Evolutionary conservation across 2,888 invertebrate species (phyloP), one percentile per base, ranked within the genome.

Genomic region (Philereme transversata): DNA sequence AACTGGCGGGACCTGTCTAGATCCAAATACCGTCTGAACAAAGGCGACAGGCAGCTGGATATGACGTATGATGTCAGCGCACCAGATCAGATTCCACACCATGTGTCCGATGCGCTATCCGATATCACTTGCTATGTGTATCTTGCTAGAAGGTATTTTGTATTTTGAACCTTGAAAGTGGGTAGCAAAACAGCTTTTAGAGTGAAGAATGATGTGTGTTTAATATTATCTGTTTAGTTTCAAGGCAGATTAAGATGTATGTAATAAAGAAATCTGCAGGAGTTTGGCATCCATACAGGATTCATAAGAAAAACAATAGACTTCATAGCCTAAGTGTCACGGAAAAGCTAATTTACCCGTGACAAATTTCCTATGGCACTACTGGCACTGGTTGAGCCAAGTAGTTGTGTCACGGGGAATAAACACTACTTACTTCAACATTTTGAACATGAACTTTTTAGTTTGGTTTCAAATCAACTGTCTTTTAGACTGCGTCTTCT

Each of bases 101-200:
- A 99, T 84, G 97, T 99, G 0, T 97, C 99, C 0, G 99, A 99
- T 78, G 96, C 99, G 34, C 93, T 99, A 38, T 98, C 99, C 0
- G 98, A 99, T 84, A 99, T 99, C 62, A 99, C 99, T 0, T 99
- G 98, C 84, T 99, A 98, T 86, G 98, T 99, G 1, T 99, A 99
- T 83, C 95, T 97, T 89, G 98, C 99, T 0, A 93, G 99, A 63
- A 94, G 94, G 86, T 94, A 58, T 7, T 3, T 50, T 6, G 8
- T 34, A 43, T 41, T 41, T 55, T 50, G 51, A 48, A 51, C 35
- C 53, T 67, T 63, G 60, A 64, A 52, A 6, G 45, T 36, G 46
- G 33, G 53, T 50, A 22, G 33, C 43, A 55, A 63, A 54, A 62
- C 61, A 50, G n/a, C 38, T 47, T 52, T 4, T 64, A 44, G 40